Evolutionary conservation across 1,140 invertebrate genomes (phyloP).

Genomic region (Brachionus asplanchnoidis): DNA sequence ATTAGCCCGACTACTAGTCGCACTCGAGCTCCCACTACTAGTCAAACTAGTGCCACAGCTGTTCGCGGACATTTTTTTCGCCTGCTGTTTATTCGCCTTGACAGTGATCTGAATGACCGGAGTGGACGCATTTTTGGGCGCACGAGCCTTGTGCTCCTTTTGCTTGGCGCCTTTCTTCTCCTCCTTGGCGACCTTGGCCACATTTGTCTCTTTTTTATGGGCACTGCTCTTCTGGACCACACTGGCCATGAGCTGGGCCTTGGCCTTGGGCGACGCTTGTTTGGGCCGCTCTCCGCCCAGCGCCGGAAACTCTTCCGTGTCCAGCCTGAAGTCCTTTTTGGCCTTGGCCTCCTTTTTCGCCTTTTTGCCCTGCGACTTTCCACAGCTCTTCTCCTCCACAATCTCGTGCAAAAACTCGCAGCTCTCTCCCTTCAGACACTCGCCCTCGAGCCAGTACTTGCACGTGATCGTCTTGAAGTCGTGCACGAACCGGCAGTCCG

Average conservation of each 20-base stretch:
- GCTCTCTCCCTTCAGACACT: constrained; percentile 57
- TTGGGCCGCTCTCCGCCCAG: not conserved
- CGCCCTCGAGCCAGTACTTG: constrained; percentile 58
- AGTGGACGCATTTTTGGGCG: not conserved
- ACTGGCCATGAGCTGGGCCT: not conserved
- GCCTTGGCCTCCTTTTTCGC: not conserved
- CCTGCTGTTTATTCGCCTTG: not conserved
- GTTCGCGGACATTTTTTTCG: not conserved
- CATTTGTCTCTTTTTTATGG: not conserved
- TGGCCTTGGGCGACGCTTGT: not conserved
- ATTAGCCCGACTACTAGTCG: constrained; percentile 4
- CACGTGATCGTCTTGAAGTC: constrained; percentile 60
- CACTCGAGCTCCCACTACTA: not conserved
- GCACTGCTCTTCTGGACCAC: not conserved
- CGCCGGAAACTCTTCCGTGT: constrained; percentile 36
- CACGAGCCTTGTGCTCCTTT: not conserved
- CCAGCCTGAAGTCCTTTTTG: constrained; percentile 32
- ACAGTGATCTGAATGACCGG: not conserved
- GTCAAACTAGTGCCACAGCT: constrained; percentile 17
- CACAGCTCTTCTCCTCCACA: not conserved
- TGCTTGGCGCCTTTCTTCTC: not conserved
- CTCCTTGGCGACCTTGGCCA: not conserved
- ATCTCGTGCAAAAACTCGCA: constrained; percentile 60
- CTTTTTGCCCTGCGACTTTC: not conserved
- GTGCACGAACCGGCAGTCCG: constrained; percentile 61